Base-by-base conservation (phyloP, 2,888 invertebrate species). In the Ephialtes manifestator region DNA sequence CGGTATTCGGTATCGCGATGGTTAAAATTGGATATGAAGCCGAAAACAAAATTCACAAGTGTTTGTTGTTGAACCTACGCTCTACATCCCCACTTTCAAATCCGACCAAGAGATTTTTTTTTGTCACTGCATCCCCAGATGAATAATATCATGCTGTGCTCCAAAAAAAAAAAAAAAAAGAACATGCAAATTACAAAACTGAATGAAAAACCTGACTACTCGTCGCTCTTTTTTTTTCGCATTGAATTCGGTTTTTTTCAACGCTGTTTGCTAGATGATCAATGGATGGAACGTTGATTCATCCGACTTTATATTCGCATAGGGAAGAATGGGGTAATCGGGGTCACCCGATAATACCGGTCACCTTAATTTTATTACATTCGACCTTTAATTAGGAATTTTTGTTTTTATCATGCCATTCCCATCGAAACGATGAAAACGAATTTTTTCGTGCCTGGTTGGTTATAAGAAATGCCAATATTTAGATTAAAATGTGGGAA, bases 221-320 rank as follows among this genome's bases (percentile, higher is more conserved):
- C 60, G 5, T 4, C n/a, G n/a, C 60, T 4, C n/a, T 60, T 31
- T 60, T 28, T 28, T 28, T 28, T 31, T n/a, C n/a, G n/a, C 11
- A 28, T 60, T 60, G 31, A 60, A 60, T 31, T 60, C 60, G 31
- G 4, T 15, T 60, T 60, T 60, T 28, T 60, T 24, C 24, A 24
- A 2, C 24, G 24, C 24, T 24, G 24, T 24, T 24, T 24, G 24
- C 24, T 24, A 24, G 24, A 24, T 24, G 24, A 24, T 24, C n/a
- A n/a, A n/a, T n/a, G n/a, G n/a, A n/a, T n/a, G n/a, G n/a, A n/a
- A n/a, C n/a, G n/a, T n/a, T n/a, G n/a, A n/a, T n/a, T n/a, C n/a
- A n/a, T n/a, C n/a, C n/a, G n/a, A n/a, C n/a, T n/a, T n/a, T n/a
- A n/a, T n/a, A n/a, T n/a, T n/a, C n/a, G n/a, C n/a, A n/a, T n/a